Base-by-base conservation (phyloP, 1,140 invertebrate genomes). In the Plectrocnemia conspersa region DNA sequence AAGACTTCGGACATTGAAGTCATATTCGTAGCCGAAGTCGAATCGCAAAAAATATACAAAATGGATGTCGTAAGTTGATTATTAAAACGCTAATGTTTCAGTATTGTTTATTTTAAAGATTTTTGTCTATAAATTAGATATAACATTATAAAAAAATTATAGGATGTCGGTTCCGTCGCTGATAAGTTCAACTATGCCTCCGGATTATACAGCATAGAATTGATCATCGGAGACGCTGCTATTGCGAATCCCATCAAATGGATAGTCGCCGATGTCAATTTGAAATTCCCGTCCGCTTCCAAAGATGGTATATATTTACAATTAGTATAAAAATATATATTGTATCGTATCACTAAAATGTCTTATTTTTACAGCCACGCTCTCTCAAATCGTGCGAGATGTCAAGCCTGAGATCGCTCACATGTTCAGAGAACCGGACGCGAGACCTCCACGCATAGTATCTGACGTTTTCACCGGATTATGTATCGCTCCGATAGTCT, bases 21-120 rank as follows among this genome's bases (percentile, higher is more conserved):
- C 23, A 85, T 96, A 62, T 97, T 94, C 68, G 86, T 97, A 21
- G 90, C 93, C 11, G 93, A 97, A 68, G 81, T 85, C n/a, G 93
- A 96, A 66, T 76, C 79, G 40, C 75, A 77, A 56, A 82, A 86
- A 61, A 76, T 83, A n/a, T 95, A 97, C 65, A 93, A 90, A 74
- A 88, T 97, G 62, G 92, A 97, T 66, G 77, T 96, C 79, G 89
- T 91, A 69, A 76, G 75, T 72, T 38, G 24, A 33, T 32, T 18
- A 11, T 27, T 22, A 36, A 2, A 42, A 23, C 13, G 3, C 16
- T 40, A 5, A 40, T 40, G 9, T 18, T 15, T 5, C 3, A 40
- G 16, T 40, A 4, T 27, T 48, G 6, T 25, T 6, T 33, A 7
- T 23, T 45, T 1, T 9, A 2, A 13, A 23, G n/a, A 23, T 1